Evolutionary conservation across 2,113 vertebrate species (phyloP).

Genomic region (Canis aureus): DNA sequence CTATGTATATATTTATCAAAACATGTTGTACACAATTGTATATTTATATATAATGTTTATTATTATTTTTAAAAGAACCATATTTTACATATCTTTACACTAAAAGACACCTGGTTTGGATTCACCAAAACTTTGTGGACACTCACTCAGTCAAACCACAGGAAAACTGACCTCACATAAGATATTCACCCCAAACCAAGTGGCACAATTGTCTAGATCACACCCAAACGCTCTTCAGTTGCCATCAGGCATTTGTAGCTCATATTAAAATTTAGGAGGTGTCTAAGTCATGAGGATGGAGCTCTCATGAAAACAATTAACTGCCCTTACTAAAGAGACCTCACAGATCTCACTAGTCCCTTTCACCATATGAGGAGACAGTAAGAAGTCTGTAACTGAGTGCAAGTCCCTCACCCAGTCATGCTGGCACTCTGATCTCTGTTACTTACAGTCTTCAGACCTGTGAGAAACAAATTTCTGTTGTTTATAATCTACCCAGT

Average conservation of each 20-base stretch:
- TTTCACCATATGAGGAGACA: not conserved
- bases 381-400: not conserved
- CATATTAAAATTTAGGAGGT: not conserved
- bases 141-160: not conserved
- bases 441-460: not conserved
- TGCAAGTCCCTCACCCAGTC: not conserved
- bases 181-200: not conserved
- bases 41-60: not conserved
- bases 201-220: not conserved
- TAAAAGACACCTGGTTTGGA: not conserved
- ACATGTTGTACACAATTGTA: not conserved
- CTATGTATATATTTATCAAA: not conserved
- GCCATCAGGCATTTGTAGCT: not conserved
- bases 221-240: not conserved
- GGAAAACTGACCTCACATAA: not conserved
- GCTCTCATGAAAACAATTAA: not conserved
- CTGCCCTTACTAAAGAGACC: not conserved
- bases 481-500: not conserved
- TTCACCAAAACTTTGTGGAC: not conserved
- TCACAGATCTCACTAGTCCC: not conserved
- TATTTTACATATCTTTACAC: not conserved
- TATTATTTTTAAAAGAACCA: not conserved
- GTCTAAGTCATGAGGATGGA: not conserved
- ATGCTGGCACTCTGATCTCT: not conserved
- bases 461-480: not conserved